A percentile compares a stretch with the other conserved stretches of the same genome.
phyloP scores from a whole-genome alignment of 2,888 invertebrate species.

The Mesoligia furuncula region DNA sequence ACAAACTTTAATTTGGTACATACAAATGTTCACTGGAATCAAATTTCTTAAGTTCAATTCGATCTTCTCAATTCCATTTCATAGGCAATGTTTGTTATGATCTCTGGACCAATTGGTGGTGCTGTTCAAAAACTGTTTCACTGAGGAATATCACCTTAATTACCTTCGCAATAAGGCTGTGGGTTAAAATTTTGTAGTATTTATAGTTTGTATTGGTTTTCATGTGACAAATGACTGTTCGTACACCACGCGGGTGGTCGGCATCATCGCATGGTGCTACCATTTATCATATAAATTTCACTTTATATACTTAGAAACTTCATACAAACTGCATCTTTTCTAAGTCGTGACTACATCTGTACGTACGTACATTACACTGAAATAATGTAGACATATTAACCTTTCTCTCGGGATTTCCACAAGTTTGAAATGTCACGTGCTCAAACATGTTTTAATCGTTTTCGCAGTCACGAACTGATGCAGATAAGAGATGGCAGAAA shows the following conservation, averaged over 20 bases:
- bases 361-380: conserved; percentile 46
- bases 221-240: conserved; percentile 81
- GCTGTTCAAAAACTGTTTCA: background rate
- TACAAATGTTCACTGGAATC: conserved; percentile 50
- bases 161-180: conserved; percentile 29
- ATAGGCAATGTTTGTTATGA: conserved; percentile 61
- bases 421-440: conserved; percentile 76
- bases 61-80: conserved; percentile 57
- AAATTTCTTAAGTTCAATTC: conserved; percentile 51
- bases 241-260: conserved; percentile 80
- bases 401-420: conserved; percentile 78
- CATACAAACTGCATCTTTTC: conserved; percentile 68
- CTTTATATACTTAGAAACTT: conserved; percentile 71
- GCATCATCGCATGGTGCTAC: conserved; percentile 70
- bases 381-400: conserved; percentile 74
- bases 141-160: conserved; percentile 40
- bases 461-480: conserved; percentile 69
- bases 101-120: conserved; percentile 21
- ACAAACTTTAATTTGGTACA: conserved; percentile 11
- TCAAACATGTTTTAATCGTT: conserved; percentile 64
- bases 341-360: conserved; percentile 75
- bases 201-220: conserved; percentile 59
- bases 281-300: conserved; percentile 85
- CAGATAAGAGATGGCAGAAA: conserved; percentile 49
- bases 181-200: background rate